Percentiles rank a stretch among this genome's conserved stretches.
Evolutionary conservation across 2,797 vertebrate genomes (phyloP).

Genomic region (Cuculus canorus): DNA sequence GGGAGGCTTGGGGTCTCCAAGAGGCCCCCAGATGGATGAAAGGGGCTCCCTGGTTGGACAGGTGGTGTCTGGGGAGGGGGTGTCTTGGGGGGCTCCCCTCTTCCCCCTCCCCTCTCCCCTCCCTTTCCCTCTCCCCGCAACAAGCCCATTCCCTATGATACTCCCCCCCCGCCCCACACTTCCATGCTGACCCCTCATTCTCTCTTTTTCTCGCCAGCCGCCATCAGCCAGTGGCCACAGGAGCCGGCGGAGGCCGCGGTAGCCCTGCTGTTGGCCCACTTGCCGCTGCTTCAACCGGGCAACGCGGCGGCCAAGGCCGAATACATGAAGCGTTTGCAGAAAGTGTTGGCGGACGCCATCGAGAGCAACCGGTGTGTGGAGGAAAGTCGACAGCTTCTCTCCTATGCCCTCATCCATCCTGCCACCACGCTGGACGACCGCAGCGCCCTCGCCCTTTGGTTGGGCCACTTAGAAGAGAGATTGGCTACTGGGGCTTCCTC

Average conservation of each 20-base stretch:
- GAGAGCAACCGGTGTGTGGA: constrained; percentile 94
- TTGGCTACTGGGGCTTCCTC: constrained; percentile 67
- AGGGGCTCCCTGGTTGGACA: too few relatives aligned
- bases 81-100: too few relatives aligned
- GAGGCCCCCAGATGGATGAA: too few relatives aligned
- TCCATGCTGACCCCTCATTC: too few relatives aligned
- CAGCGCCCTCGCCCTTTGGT: constrained; percentile 91
- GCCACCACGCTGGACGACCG: constrained; percentile 94
- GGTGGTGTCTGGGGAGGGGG: too few relatives aligned
- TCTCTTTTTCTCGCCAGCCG: too few relatives aligned
- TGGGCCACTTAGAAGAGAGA: constrained; percentile 94
- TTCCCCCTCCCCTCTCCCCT: too few relatives aligned
- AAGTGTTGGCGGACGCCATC: constrained; percentile 92
- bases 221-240: constrained; percentile 94
- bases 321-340: constrained; percentile 95
- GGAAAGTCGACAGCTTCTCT: constrained; percentile 93
- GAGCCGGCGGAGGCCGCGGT: constrained; percentile 93
- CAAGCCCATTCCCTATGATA: too few relatives aligned
- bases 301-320: constrained; percentile 94
- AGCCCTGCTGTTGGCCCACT: constrained; percentile 89
- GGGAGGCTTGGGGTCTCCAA: too few relatives aligned
- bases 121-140: too few relatives aligned
- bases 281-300: constrained; percentile 92
- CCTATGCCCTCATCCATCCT: constrained; percentile 94
- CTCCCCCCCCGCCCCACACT: too few relatives aligned